Evolutionary conservation across 2,888 invertebrate species (phyloP), one percentile per base, ranked within the genome.

Genomic region (Aricia artaxerxes): DNA sequence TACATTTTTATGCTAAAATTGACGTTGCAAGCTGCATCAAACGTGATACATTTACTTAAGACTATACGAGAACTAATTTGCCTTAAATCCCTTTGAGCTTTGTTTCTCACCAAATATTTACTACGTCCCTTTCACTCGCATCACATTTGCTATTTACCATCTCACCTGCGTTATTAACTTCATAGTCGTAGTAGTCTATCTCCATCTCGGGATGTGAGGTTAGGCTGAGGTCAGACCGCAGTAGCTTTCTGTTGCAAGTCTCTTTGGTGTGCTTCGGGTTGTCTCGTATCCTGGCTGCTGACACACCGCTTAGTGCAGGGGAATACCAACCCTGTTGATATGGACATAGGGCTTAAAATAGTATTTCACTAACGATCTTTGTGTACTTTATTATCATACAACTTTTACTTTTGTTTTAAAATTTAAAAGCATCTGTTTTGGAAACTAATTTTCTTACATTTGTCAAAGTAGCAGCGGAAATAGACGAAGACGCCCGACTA

Each of bases 171-270:
- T 98, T 98, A 78, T 97, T 96, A 7, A 98, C 98, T 92, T 98
- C 97, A 85, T 98, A 98, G 87, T 98, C 98, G 87, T 98, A 98
- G 86, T 98, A 98, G 88, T 98, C 98, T 82, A 98, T 94, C 89
- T 98, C 98, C 86, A 98, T 95, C 85, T 98, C 98, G 77, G 97
- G 97, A 75, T 96, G 97, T 4, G 96, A 96, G 13, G 96, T 96
- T 44, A 98, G 92, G 78, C 97, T 97, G 84, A 97, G 96, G 86
- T 98, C 98, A 0, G 97, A 97, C 44, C 97, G 91, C 31, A 94
- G 86, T 2, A 94, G 87, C 81, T 97, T 96, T 1, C 97, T 95
- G 90, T 98, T 98, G 86, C 96, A 95, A 81, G 96, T 96, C 84
- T 98, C 97, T 87, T 98, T 98, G 5, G 96, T 96, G 83, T 97